A percentile compares a stretch with the other conserved stretches of the same genome.
Conservation (phyloP, 1,140 invertebrate genomes). For the Calephelis virginiensis region DNA sequence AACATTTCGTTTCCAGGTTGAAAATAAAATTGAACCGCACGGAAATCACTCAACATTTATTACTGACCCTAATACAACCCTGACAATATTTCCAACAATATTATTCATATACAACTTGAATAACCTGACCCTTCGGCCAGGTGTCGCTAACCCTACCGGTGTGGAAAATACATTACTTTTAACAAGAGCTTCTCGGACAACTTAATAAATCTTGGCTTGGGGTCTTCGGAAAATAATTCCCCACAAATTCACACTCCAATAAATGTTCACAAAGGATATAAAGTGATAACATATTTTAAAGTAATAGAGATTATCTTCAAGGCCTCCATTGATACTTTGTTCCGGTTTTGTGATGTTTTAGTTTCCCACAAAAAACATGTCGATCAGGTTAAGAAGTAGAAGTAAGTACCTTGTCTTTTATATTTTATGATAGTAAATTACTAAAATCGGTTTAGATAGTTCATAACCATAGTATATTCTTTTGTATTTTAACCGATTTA, state of each 20-base stretch:
- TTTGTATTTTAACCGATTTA: too few relatives aligned
- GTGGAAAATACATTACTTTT: slow-evolving; percentile 11
- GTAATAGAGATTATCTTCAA: not conserved
- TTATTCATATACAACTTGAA: slow-evolving; percentile 10
- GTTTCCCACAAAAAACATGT: too few relatives aligned
- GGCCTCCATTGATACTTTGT: not conserved
- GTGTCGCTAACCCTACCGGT: slow-evolving; percentile 7
- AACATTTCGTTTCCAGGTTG: too few relatives aligned
- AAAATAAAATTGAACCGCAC: too few relatives aligned
- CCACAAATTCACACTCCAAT: slow-evolving; percentile 12
- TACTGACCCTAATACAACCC: not conserved
- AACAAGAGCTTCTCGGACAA: slow-evolving; percentile 11
- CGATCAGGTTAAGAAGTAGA: too few relatives aligned
- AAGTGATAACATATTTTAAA: slow-evolving; percentile 5
- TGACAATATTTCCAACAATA: slow-evolving; percentile 7
- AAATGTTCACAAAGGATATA: slow-evolving; percentile 11
- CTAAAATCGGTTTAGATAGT: too few relatives aligned
- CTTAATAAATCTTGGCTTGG: slow-evolving; percentile 14
- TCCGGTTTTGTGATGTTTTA: too few relatives aligned
- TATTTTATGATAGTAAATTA: too few relatives aligned
- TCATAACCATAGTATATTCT: too few relatives aligned
- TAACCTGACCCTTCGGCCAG: slow-evolving; percentile 9
- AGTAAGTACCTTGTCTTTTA: too few relatives aligned
- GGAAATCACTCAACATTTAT: slow-evolving; percentile 1
- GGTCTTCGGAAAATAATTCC: slow-evolving; percentile 13